These are phyloP conservation scores for Pangasius macronema DNA, from an alignment of 2,797 vertebrate genomes.

Conservation along the genomic window DNA sequence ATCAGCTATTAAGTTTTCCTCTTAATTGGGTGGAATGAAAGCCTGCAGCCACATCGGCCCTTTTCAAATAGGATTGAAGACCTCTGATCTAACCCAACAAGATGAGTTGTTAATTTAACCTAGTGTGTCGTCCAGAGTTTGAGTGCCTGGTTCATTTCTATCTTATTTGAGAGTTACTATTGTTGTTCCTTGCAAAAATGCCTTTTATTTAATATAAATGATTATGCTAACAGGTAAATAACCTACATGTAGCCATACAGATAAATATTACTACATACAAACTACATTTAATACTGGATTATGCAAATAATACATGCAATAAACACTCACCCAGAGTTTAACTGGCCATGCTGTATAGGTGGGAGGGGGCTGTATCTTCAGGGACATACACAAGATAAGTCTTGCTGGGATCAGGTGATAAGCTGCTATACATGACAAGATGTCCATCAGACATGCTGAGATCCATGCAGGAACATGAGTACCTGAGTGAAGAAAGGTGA, in stretches of 20 bases:
- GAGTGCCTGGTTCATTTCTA: neutral
- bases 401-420: neutral
- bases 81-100: neutral
- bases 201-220: neutral
- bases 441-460: neutral
- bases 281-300: neutral
- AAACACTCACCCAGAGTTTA: neutral
- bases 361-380: neutral
- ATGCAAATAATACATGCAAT: neutral
- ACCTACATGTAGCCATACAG: neutral
- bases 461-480: neutral
- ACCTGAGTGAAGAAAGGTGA: neutral
- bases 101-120: neutral
- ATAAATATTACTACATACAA: neutral
- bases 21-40: neutral
- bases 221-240: neutral
- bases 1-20: neutral
- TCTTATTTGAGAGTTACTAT: neutral
- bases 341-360: neutral
- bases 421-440: neutral
- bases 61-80: neutral
- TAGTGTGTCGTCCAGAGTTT: neutral
- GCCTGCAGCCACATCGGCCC: neutral
- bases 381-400: neutral
- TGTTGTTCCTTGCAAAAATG: neutral